Base-by-base conservation (phyloP, 2,113 vertebrate genomes). In the Empidonax traillii region DNA sequence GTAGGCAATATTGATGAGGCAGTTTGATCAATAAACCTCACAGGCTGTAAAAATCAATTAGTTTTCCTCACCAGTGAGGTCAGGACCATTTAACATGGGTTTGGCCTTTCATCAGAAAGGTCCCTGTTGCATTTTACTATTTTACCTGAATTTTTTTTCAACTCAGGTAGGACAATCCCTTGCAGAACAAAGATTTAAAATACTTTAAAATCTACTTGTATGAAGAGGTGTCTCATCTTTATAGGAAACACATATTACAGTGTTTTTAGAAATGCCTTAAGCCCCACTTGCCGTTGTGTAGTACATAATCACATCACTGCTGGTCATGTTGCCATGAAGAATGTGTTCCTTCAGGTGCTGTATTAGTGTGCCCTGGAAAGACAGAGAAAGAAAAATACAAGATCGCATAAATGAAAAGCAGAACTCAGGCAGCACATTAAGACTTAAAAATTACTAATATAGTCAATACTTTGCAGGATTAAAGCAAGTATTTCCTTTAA, bases 291-390 rank as follows among this genome's bases (percentile, higher is more conserved):
- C 99, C 96, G 99, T 99, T 85, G 99, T 99, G 92, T 99, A 99
- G 96, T 98, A 99, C 85, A 99, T 98, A 91, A 99, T 98, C 95
- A 98, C 95, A 93, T 99, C 99, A 58, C 47, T 98, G 98, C 98
- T 98, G 89, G 88, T 97, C 98, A 98, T 98, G 97, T 99, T 98
- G 61, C 99, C 98, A 39, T 99, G 99, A 63, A 99, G 98, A 66
- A 99, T 33, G 87, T 99, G 99, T 49, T 99, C 99, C 96, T 99
- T 99, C 96, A 99, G 96, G 95, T 99, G 99, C 93, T 99, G 99
- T 87, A 99, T 98, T 68, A 99, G 98, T 0, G 99, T 99, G 10
- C 99, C 99, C 99, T 99, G 89, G 66, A 65, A 39, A 74, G 58
- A 22, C 1, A 80, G 0, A 5, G 12, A 28, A 49, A 74, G 20